Evolutionary conservation across 2,888 invertebrate species (phyloP), one percentile per base, ranked within the genome.

Genomic region (Exephanes ischioxanthus): DNA sequence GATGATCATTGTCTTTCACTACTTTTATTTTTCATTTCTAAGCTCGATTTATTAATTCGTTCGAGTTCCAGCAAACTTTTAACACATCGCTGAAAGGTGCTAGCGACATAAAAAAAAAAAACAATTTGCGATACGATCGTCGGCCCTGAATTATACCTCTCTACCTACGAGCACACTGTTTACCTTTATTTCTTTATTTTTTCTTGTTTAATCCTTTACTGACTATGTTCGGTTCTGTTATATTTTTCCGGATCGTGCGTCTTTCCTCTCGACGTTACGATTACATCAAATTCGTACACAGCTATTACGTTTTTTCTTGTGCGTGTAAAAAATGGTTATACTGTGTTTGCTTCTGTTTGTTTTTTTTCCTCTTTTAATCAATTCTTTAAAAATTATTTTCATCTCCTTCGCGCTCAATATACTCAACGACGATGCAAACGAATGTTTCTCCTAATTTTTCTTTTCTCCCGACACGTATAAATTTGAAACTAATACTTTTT

Each of bases 21-120:
- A 80, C 78, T 48, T 37, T 68, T 53, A 58, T 61, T 73, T 84
- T 80, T 77, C 55, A 51, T 75, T 48, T 61, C 70, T 86, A 87
- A 87, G 87, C 87, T 87, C 87, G 87, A 81, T 86, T 79, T 51
- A 79, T 84, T 86, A 86, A 87, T 86, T 86, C 86, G 80, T 86
- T 77, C 84, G 72, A 67, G 58, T 19, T 41, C 51, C 41, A 84
- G 19, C 63, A 48, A 66, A 73, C 45, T 58, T 61, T 80, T 67
- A 58, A 67, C 66, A 72, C 67, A 30, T 30, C 61, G 72, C 19
- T 61, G 51, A 61, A 79, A 68, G 30, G 66, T 81, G 68, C 48
- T 73, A 73, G 61, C 33, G 78, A 85, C 85, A 58, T 7, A 22
- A 41, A 11, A 41, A 58, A 41, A 58, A 58, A 26, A 75, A 68